A percentile compares a stretch with the other conserved stretches of the same genome.
phyloP scores from a whole-genome alignment of 2,888 invertebrate species.

The Desoria tigrina region DNA sequence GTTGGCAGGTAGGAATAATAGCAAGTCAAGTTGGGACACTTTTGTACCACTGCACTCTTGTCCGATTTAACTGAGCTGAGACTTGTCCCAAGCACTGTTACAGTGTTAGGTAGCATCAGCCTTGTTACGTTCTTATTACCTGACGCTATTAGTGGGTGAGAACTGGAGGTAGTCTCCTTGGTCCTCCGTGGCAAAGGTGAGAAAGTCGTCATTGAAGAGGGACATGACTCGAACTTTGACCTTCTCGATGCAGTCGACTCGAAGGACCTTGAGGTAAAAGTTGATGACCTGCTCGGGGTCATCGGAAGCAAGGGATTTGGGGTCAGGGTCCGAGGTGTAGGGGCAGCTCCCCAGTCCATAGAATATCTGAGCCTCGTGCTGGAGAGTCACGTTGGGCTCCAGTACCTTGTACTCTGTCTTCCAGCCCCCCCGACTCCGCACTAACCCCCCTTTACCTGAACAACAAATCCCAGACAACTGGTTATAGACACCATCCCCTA shows the following conservation, averaged over 20 bases:
- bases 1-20: neutral
- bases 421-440: conserved; percentile 16
- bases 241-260: conserved; percentile 20
- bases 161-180: conserved; percentile 4
- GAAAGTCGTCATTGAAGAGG: conserved; percentile 17
- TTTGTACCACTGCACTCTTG: neutral
- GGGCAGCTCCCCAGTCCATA: conserved; percentile 20
- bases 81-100: too few relatives aligned
- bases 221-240: conserved; percentile 1
- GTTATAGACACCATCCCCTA: too few relatives aligned
- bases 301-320: neutral
- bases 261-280: conserved; percentile 23
- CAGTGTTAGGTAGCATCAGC: too few relatives aligned
- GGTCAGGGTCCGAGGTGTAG: neutral
- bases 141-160: neutral
- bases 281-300: conserved; percentile 13
- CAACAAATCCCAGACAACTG: too few relatives aligned
- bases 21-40: conserved; percentile 1
- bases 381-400: conserved; percentile 15
- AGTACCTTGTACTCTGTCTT: conserved; percentile 20
- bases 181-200: conserved; percentile 5
- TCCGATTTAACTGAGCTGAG: too few relatives aligned
- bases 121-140: too few relatives aligned
- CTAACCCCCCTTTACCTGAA: too few relatives aligned
- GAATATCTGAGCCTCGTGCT: conserved; percentile 13